These are phyloP conservation scores for Pristionchus japonicus DNA, from an alignment of 2,888 invertebrate species.

Conservation along the genomic window DNA sequence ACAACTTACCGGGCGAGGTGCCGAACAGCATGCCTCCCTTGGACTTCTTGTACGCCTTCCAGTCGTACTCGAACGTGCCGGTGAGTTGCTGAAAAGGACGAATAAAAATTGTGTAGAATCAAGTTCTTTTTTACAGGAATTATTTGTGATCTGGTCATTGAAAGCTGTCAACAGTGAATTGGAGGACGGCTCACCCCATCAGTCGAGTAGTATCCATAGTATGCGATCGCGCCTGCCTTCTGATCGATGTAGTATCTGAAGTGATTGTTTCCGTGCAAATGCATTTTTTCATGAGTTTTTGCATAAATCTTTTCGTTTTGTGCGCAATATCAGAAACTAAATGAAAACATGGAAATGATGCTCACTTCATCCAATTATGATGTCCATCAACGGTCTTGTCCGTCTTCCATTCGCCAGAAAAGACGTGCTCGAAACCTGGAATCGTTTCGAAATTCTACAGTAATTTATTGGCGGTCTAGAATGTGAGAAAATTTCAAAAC, in stretches of 20 bases:
- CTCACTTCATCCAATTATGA: slow-evolving; percentile 60
- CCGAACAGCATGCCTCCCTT: slow-evolving; percentile 72
- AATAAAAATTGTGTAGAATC: no score
- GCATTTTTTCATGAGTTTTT: not conserved
- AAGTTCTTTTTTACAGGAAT: no score
- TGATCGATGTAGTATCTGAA: slow-evolving; percentile 66
- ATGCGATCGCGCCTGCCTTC: slow-evolving; percentile 70
- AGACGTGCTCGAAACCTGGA: slow-evolving; percentile 74
- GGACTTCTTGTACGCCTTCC: slow-evolving; percentile 66
- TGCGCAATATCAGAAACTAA: not conserved
- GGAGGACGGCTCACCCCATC: slow-evolving; percentile 61
- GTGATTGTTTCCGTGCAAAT: not conserved
- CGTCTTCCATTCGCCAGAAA: slow-evolving; percentile 71
- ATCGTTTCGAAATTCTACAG: not conserved
- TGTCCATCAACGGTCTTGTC: slow-evolving; percentile 67
- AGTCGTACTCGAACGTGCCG: slow-evolving; percentile 73
- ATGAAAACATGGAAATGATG: not conserved
- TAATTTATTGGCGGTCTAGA: no score
- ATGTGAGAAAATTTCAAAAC: no score
- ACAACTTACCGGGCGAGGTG: slow-evolving; percentile 68
- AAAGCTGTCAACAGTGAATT: no score
- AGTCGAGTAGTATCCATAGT: slow-evolving; percentile 70
- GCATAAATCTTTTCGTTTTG: no score
- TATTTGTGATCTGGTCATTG: no score
- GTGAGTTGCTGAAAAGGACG: slow-evolving; percentile 61